Conservation (phyloP, 2,888 invertebrate species). For the Danaus chrysippus region DNA sequence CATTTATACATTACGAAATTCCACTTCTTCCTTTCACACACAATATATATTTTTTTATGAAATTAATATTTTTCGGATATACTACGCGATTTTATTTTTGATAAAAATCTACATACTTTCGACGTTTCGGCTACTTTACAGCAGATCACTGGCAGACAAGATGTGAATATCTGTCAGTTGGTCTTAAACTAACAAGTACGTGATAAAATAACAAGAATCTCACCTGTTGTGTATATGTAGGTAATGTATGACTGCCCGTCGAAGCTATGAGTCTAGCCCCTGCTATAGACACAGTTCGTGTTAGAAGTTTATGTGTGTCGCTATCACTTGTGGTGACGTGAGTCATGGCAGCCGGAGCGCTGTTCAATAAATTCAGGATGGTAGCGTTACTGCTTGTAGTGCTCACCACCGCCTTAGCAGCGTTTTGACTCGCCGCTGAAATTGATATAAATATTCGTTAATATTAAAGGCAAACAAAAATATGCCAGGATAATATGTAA, state of each 20-base stretch:
- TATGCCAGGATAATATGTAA: constrained; percentile 7
- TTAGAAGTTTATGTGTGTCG: constrained; percentile 66
- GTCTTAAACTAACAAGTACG: no score
- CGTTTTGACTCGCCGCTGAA: constrained; percentile 66
- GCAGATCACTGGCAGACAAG: no score
- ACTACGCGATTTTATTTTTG: no score
- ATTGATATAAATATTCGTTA: background rate
- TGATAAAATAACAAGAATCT: background rate
- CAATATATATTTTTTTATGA: no score
- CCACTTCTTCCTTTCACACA: no score
- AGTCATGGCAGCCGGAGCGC: constrained; percentile 86
- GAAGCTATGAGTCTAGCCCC: constrained; percentile 67
- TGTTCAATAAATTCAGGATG: constrained; percentile 87
- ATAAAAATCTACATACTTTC: no score
- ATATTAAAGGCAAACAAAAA: constrained; percentile 1
- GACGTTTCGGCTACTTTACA: no score
- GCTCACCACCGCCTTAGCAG: constrained; percentile 68
- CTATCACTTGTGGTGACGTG: constrained; percentile 60
- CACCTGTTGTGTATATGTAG: constrained; percentile 68
- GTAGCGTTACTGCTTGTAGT: constrained; percentile 83
- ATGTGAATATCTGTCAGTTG: no score
- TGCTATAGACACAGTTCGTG: constrained; percentile 78
- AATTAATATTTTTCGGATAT: no score
- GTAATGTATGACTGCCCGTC: constrained; percentile 57
- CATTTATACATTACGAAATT: no score